These are phyloP conservation scores for Otus sunia DNA, from an alignment of 2,113 vertebrate genomes.

Conservation along the genomic window DNA sequence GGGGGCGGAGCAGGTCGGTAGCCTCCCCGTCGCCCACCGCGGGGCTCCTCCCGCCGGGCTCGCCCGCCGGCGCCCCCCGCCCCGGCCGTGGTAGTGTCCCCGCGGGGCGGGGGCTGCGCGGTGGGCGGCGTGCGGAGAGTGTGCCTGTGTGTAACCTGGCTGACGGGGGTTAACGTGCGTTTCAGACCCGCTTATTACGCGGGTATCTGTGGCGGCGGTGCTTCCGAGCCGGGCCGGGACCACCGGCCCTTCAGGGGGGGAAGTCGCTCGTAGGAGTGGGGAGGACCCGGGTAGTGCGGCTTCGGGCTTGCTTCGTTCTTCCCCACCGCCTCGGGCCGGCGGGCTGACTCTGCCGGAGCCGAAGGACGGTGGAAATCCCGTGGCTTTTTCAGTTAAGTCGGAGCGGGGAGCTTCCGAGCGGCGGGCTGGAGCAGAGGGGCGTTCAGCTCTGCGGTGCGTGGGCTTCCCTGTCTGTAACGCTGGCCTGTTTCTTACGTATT, in stretches of 20 bases:
- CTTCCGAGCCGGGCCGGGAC: background rate
- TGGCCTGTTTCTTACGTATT: rapidly evolving
- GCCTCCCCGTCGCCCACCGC: background rate
- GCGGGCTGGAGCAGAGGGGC: background rate
- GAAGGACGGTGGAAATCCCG: background rate
- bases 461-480: rapidly evolving
- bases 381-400: background rate
- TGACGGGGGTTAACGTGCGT: background rate
- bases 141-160: rapidly evolving
- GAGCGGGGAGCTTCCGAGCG: background rate
- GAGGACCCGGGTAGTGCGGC: rapidly evolving
- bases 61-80: background rate
- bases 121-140: no score
- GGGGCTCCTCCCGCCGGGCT: background rate
- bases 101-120: background rate
- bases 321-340: background rate
- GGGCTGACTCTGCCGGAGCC: rapidly evolving
- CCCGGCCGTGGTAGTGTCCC: background rate
- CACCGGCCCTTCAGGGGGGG: background rate
- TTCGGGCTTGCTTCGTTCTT: no score
- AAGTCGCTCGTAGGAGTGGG: rapidly evolving
- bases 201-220: no score
- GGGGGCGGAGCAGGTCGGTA: constrained; percentile 54
- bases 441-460: rapidly evolving
- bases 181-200: rapidly evolving